These are phyloP conservation scores for Pachycephala philippinensis DNA, from an alignment of 2,113 vertebrate species.

Conservation along the genomic window DNA sequence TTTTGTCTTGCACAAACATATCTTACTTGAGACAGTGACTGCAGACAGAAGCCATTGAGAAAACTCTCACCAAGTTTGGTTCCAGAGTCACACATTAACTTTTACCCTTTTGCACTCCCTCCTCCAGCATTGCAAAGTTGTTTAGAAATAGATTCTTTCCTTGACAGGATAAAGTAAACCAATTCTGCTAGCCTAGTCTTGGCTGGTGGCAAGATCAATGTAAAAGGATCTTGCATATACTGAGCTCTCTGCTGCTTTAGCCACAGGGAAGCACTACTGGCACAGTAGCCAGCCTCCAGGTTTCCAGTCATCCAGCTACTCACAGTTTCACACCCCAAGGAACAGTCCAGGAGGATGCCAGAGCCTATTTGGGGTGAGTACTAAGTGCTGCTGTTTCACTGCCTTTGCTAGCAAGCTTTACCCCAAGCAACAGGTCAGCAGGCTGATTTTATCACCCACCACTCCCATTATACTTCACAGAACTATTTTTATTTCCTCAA, in stretches of 20 bases:
- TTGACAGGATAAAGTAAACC: background rate
- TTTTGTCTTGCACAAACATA: background rate
- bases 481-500: slow-evolving; percentile 16
- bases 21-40: background rate
- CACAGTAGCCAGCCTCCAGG: background rate
- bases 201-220: background rate
- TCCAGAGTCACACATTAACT: accelerated
- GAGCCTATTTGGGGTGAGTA: background rate
- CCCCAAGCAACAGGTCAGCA: background rate
- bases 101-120: background rate
- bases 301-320: background rate
- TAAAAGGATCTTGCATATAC: background rate
- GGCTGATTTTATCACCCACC: background rate
- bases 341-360: background rate
- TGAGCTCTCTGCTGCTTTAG: background rate
- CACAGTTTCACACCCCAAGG: background rate
- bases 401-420: background rate
- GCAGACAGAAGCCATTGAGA: background rate
- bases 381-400: background rate
- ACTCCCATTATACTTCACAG: background rate
- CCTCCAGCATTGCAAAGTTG: background rate
- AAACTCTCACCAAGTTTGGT: background rate
- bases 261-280: background rate
- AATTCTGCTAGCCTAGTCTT: background rate
- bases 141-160: background rate